Conservation (phyloP, 1,140 invertebrate genomes). For the Callitettix versicolor region DNA sequence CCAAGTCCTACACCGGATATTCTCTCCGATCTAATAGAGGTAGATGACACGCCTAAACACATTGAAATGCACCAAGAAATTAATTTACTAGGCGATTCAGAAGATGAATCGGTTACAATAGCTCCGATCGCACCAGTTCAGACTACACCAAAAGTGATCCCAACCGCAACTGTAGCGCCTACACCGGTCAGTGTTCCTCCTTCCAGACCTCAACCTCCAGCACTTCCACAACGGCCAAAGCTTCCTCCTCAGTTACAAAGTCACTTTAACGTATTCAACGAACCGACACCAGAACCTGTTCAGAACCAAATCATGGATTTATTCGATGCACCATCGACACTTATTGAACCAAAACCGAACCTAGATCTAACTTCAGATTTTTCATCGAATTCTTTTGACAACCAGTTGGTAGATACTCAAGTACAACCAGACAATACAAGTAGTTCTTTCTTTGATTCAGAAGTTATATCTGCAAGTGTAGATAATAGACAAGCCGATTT, state of each 20-base stretch:
- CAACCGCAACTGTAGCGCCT: conserved; percentile 15
- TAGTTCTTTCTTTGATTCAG: no score
- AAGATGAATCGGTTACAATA: conserved; percentile 21
- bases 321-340: background rate
- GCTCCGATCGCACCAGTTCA: conserved; percentile 16
- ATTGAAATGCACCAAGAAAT: conserved; percentile 24
- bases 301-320: background rate
- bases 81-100: conserved; percentile 27
- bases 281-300: background rate
- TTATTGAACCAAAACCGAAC: background rate
- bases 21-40: conserved; percentile 53
- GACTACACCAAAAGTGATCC: conserved; percentile 16
- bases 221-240: conserved; percentile 26
- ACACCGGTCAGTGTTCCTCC: conserved; percentile 14
- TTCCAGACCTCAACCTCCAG: conserved; percentile 26
- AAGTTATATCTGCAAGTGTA: no score
- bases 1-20: conserved; percentile 72
- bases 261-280: conserved; percentile 1
- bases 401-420: no score
- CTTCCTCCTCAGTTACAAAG: conserved; percentile 15
- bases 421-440: no score
- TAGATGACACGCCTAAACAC: conserved; percentile 30
- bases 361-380: no score
- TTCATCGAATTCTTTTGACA: no score
- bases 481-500: no score